Percentiles rank a stretch among this genome's conserved stretches.
Conservation (phyloP, 2,113 vertebrate genomes). For the Orientallactaga bullata region DNA sequence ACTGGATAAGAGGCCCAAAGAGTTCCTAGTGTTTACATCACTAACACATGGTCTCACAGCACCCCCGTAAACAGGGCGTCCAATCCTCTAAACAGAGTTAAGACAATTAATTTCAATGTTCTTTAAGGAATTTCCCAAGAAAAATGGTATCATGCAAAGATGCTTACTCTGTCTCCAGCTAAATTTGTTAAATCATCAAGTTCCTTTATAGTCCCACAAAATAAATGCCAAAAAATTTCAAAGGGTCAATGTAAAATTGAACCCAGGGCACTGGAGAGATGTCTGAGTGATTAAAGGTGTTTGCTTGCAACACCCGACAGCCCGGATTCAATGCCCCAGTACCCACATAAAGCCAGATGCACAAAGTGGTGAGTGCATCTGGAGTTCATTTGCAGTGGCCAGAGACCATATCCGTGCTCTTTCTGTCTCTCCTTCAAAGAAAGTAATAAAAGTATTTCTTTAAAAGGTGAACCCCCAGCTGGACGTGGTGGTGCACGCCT, state of each 20-base stretch:
- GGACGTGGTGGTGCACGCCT: too few relatives aligned
- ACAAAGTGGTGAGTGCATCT: too few relatives aligned
- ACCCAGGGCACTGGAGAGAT: too few relatives aligned
- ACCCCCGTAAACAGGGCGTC: not conserved
- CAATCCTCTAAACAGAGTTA: not conserved
- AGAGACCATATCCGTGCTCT: too few relatives aligned
- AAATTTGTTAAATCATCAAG: slow-evolving; percentile 12
- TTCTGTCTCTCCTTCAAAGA: too few relatives aligned
- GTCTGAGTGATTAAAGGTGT: too few relatives aligned
- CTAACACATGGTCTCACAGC: too few relatives aligned
- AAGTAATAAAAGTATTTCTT: too few relatives aligned
- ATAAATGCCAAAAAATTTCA: not conserved
- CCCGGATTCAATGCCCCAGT: too few relatives aligned
- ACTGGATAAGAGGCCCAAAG: not conserved
- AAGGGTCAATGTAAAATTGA: slow-evolving; percentile 11
- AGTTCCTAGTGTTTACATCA: not conserved
- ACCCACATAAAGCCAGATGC: too few relatives aligned
- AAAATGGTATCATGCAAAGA: not conserved
- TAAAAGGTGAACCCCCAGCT: not conserved
- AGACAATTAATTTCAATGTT: not conserved
- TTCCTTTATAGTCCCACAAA: not conserved
- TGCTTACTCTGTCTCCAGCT: not conserved
- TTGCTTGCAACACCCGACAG: too few relatives aligned
- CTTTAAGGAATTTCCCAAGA: slow-evolving; percentile 21
- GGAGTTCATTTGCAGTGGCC: too few relatives aligned